Evolutionary conservation across 35 echinoderm and acorn worm genomes (phyloP), one percentile per base, ranked within the genome.

Genomic region (Apostichopus parvimensis): DNA sequence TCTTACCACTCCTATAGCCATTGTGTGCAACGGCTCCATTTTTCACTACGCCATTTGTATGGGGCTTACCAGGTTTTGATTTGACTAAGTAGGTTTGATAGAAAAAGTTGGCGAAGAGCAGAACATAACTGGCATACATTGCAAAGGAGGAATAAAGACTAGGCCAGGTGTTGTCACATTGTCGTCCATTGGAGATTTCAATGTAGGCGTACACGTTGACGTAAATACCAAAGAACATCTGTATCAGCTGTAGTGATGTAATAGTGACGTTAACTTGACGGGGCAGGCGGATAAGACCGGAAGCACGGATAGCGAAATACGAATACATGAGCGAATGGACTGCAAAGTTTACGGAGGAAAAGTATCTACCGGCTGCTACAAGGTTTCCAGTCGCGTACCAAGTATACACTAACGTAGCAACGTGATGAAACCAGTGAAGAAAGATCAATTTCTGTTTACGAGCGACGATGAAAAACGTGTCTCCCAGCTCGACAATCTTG

Each of bases 371-470:
- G 0, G 66, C 26, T 2, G 87, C 57, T n/a, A 88, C 83, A 12
- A 53, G 52, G 53, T 61, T 79, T 9, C 18, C 24, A 55, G 79
- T 82, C 13, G 66, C 72, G 60, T 92, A 96, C 15, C 8, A 84
- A 11, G 81, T 84, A 84, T 21, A 88, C 86, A 93, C 22, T 2
- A 96, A 52, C 1, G 86, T 87, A 6, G 93, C 62, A 12, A 88
- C 54, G 77, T 96, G 95, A 57, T 96, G 95, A 83, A 94, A 96
- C 92, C 92, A 96, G 79, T 96, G 95, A 4, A 96, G 73, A 77
- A 98, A 98, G 6, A 93, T 94, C 12, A 98, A 75, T 87, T 95
- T 93, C 64, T 94, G 93, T 64, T 98, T 98, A 6, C 96, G 93
- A 8, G 92, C 78, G 26, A 98, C 89, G 58, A 98, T 95, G 85